Base-by-base conservation (phyloP, 2,888 invertebrate genomes). In the Lagria hirta region DNA sequence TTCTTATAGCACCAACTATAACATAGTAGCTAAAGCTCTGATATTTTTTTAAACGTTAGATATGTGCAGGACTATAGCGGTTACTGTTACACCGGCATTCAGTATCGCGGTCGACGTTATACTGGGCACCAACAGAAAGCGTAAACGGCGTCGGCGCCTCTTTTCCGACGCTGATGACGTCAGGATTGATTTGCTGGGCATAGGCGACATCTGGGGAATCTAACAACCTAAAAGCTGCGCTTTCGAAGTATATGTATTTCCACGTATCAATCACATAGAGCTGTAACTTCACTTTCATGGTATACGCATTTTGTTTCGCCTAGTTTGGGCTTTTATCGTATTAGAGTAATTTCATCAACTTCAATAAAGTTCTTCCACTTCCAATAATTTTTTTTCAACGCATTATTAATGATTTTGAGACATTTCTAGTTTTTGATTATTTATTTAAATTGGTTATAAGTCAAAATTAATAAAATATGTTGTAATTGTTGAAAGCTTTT, bases 101-200 rank as follows among this genome's bases (percentile, higher is more conserved):
- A 45, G 48, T 43, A 43, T 38, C 55, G 55, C 54, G 55, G 57
- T 55, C 57, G 57, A 58, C 49, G 58, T 64, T 61, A 57, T 58
- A 65, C 66, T 66, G 65, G 60, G 61, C 54, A 52, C 64, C 64
- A 58, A 62, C 58, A 63, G 64, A 60, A 61, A 61, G 66, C 63
- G 62, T 61, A 60, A 54, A 51, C 52, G 49, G 57, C 62, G 58
- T 52, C 52, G 52, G 57, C 72, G 49, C 65, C 69, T 46, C 67
- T 66, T 44, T 69, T 66, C 8, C 64, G 66, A 55, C 68, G 48
- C 64, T 70, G 53, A 62, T 70, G 37, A 69, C 70, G 43, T 63
- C 73, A 48, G 38, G 42, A 43, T 44, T 50, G 48, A 38, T 52
- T 24, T 27, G 42, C 24, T 15, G 28, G 32, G 29, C 29, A 5